Conservation (phyloP, 2,113 vertebrate genomes). For the Pampusana beccarii region DNA sequence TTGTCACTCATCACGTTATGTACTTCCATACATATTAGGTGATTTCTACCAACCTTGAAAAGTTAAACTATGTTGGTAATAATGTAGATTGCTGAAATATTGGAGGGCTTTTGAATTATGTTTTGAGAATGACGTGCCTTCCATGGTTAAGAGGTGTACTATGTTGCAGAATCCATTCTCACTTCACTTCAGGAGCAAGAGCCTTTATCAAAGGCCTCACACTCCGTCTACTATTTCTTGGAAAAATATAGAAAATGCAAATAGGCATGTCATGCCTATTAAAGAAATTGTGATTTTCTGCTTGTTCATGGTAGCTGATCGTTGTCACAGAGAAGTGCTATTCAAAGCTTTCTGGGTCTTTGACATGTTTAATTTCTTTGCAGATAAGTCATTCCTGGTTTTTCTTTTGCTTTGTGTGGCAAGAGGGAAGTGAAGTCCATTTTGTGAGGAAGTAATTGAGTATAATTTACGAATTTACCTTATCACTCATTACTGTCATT, state of each 20-base stretch:
- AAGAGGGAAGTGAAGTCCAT: background rate
- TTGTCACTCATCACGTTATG: background rate
- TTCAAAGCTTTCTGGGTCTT: background rate
- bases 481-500: background rate
- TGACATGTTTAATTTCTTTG: background rate
- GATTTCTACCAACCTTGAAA: background rate
- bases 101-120: background rate
- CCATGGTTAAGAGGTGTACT: background rate
- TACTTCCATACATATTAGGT: background rate
- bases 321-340: background rate
- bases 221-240: background rate
- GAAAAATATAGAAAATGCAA: background rate
- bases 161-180: background rate
- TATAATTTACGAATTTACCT: background rate
- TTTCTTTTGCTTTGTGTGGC: background rate
- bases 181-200: background rate
- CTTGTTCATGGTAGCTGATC: background rate
- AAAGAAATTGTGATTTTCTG: background rate
- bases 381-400: background rate
- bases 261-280: background rate
- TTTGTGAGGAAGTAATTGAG: background rate
- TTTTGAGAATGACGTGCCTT: background rate
- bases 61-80: background rate
- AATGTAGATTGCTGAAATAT: background rate
- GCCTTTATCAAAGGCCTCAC: background rate